phyloP scores from a whole-genome alignment of 2,113 vertebrate genomes.

The Labeo catla region DNA sequence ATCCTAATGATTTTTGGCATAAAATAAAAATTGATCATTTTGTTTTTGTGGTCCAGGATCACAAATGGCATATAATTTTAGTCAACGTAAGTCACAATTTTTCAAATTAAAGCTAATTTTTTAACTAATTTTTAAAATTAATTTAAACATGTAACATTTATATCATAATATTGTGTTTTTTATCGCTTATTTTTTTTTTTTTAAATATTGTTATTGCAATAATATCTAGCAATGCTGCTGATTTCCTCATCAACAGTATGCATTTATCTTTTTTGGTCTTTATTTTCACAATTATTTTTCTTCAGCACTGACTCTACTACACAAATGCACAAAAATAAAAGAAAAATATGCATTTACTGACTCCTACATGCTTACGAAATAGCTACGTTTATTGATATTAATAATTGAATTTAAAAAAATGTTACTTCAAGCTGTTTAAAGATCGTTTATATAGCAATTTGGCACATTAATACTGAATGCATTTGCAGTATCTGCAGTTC shows the following conservation, averaged over 20 bases:
- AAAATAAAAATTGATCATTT: too few species aligned
- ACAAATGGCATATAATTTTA: too few species aligned
- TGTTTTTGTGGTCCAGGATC: too few species aligned
- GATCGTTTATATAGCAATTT: neutral
- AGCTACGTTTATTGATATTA: neutral
- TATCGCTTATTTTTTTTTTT: too few species aligned
- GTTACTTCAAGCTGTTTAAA: neutral
- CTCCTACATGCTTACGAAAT: neutral
- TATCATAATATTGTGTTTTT: neutral
- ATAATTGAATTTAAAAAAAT: neutral
- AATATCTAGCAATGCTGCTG: too few species aligned
- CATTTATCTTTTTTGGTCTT: neutral
- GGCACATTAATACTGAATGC: neutral
- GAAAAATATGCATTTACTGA: neutral
- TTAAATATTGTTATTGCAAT: too few species aligned
- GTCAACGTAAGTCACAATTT: too few species aligned
- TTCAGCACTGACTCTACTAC: neutral
- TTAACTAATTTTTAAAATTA: too few species aligned
- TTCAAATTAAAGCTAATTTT: too few species aligned
- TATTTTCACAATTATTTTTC: neutral
- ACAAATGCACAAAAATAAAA: neutral
- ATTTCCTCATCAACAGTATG: too few species aligned
- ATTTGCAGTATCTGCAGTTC: neutral
- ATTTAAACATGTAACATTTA: too few species aligned
- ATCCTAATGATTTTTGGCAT: too few species aligned